Evolutionary conservation across 2,888 invertebrate genomes (phyloP).

Genomic region (Eupithecia centaureata): DNA sequence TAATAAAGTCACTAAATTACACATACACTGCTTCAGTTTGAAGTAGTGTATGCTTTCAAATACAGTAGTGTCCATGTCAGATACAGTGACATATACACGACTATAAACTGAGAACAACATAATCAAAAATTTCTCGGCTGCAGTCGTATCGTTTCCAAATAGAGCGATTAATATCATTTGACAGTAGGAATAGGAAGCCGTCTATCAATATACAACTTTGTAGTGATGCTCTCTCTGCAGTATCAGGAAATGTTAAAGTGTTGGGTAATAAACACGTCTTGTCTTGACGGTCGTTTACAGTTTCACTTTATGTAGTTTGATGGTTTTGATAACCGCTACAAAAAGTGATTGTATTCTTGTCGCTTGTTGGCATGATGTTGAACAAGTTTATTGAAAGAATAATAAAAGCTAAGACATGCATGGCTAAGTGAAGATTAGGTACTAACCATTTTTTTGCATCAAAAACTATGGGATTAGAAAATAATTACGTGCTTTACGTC

Average conservation of each 20-base stretch:
- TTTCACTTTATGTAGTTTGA: slow-evolving; percentile 55
- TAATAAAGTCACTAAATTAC: too few species aligned
- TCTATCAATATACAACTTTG: slow-evolving; percentile 2
- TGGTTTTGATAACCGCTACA: slow-evolving; percentile 38
- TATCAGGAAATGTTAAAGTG: slow-evolving; percentile 4
- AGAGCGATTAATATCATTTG: slow-evolving; percentile 9
- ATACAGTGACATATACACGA: too few species aligned
- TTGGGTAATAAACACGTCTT: slow-evolving; percentile 58
- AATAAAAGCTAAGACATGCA: neutral
- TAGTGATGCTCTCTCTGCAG: slow-evolving; percentile 1
- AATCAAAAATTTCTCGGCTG: neutral
- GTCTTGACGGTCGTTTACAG: slow-evolving; percentile 54
- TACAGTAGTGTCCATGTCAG: too few species aligned
- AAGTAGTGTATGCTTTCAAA: too few species aligned
- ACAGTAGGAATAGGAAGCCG: slow-evolving; percentile 9
- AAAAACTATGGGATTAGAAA: neutral
- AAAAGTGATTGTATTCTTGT: neutral
- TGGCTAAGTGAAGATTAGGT: neutral
- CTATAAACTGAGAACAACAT: neutral
- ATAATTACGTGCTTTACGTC: neutral
- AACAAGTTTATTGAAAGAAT: neutral
- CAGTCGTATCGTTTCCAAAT: neutral
- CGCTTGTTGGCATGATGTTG: neutral
- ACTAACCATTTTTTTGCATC: neutral
- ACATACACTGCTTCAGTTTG: too few species aligned